Evolutionary conservation across 2,797 vertebrate genomes (phyloP).

Genomic region (Typhlichthys subterraneus): DNA sequence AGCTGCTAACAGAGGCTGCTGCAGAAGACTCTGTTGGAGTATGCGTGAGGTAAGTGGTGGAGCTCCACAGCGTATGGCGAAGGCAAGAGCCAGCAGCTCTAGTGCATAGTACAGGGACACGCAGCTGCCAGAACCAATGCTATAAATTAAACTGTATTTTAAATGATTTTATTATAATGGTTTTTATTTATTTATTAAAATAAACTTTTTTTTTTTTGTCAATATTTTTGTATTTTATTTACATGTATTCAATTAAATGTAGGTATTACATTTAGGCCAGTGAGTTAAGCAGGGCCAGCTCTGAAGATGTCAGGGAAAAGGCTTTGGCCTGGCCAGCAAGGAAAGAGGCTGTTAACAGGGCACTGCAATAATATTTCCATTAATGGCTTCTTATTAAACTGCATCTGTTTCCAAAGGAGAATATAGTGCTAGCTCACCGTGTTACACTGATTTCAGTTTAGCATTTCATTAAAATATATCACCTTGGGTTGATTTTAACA

Average conservation of each 20-base stretch:
- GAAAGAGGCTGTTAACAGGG: slow-evolving; percentile 56
- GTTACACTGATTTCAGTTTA: slow-evolving; percentile 26
- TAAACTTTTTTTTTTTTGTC: background rate
- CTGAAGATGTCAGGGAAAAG: slow-evolving; percentile 48
- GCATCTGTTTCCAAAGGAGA: slow-evolving; percentile 42
- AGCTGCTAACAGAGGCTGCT: slow-evolving; percentile 6
- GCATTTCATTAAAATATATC: slow-evolving; percentile 35
- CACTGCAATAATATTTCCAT: slow-evolving; percentile 59
- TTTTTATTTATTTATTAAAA: background rate
- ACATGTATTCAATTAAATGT: too few relatives aligned
- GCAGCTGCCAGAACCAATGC: too few relatives aligned
- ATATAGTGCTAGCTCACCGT: slow-evolving; percentile 29
- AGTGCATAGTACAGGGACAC: too few relatives aligned
- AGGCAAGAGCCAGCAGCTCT: too few relatives aligned
- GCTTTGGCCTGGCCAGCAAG: slow-evolving; percentile 46
- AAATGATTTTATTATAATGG: background rate
- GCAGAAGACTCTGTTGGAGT: slow-evolving; percentile 16
- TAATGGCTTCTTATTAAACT: slow-evolving; percentile 59
- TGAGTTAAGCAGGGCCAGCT: slow-evolving; percentile 13
- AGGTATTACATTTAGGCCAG: too few relatives aligned
- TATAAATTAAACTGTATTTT: too few relatives aligned
- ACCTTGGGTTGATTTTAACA: slow-evolving; percentile 32
- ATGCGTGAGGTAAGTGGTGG: slow-evolving; percentile 31
- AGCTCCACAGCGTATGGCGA: slow-evolving; percentile 6
- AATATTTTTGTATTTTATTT: background rate